phyloP scores from a whole-genome alignment of 2,888 invertebrate genomes.

The Sialis fuliginosa region DNA sequence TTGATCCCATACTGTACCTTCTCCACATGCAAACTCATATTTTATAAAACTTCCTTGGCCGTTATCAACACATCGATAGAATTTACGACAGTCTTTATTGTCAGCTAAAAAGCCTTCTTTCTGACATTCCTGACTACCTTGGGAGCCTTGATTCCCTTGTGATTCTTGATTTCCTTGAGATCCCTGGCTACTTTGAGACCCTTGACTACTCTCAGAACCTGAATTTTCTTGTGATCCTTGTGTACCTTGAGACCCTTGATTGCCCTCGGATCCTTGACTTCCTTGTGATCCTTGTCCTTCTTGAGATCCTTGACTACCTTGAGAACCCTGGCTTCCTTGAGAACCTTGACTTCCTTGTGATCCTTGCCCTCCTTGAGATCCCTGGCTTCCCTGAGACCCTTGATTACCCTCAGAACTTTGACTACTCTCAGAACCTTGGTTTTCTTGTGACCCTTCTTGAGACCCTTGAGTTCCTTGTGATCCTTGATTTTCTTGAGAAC shows the following conservation, averaged over 20 bases:
- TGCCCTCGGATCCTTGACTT: neutral
- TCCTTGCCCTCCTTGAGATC: neutral
- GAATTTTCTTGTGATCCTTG: neutral
- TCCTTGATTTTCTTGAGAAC: neutral
- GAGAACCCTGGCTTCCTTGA: neutral
- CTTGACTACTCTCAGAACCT: neutral
- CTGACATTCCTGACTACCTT: neutral
- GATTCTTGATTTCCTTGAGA: constrained; percentile 1
- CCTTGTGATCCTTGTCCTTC: neutral
- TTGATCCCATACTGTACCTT: constrained; percentile 64
- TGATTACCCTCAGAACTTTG: constrained; percentile 1
- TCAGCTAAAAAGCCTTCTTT: constrained; percentile 54
- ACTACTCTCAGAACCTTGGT: neutral
- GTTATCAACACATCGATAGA: constrained; percentile 56
- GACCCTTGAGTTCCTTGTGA: neutral
- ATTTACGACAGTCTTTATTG: constrained; percentile 48
- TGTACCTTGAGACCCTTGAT: neutral
- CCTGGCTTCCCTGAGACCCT: neutral
- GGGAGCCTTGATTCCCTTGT: neutral
- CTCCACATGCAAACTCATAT: constrained; percentile 54
- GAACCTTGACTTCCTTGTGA: constrained; percentile 1
- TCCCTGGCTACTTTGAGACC: neutral
- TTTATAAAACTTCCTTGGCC: constrained; percentile 38
- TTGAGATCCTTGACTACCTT: neutral
- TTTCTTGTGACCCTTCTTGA: neutral